Evolutionary conservation across 2,797 vertebrate genomes (phyloP).

Genomic region (Alosa sapidissima): DNA sequence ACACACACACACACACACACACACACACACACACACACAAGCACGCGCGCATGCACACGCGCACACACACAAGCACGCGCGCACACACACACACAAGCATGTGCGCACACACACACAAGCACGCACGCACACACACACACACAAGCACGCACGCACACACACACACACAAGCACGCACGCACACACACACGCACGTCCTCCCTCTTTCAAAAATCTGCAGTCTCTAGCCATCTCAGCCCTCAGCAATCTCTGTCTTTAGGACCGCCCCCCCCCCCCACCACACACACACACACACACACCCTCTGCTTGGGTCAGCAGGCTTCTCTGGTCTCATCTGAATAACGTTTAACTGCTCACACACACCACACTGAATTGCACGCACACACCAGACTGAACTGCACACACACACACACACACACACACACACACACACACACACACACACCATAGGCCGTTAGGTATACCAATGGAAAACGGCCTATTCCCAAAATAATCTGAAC

Average conservation of each 20-base stretch:
- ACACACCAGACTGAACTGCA: no score
- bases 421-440: no score
- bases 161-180: no score
- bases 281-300: not conserved
- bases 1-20: not conserved
- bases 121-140: not conserved
- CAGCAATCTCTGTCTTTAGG: slow-evolving; percentile 3
- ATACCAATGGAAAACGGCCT: no score
- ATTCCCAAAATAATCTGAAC: no score
- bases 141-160: not conserved
- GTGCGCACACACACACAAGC: not conserved
- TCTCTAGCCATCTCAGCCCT: not conserved
- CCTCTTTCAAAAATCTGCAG: not conserved
- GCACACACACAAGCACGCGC: no score
- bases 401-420: no score
- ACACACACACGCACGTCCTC: not conserved
- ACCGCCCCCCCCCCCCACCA: not conserved
- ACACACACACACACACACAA: no score
- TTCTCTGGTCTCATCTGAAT: not conserved
- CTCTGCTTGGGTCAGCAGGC: not conserved
- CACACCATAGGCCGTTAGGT: no score
- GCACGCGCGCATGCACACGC: no score
- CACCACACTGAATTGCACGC: no score
- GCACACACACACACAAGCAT: no score
- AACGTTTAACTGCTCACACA: not conserved